phyloP scores from a whole-genome alignment of 1,140 invertebrate genomes.

The Ctenoplectra terminalis region DNA sequence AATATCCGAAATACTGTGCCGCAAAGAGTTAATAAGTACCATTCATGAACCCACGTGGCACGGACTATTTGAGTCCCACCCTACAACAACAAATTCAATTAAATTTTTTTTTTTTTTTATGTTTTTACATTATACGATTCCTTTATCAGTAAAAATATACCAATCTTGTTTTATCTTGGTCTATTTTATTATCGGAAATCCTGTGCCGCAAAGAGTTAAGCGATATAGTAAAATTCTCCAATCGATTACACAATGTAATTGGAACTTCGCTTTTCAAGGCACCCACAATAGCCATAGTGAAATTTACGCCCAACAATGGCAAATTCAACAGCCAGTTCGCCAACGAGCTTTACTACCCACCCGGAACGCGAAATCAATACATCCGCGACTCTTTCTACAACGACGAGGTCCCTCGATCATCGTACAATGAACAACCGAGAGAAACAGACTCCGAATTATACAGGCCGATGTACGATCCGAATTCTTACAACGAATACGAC shows the following conservation, averaged over 20 bases:
- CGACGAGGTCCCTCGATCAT: not conserved
- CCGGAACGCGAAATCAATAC: constrained; percentile 65
- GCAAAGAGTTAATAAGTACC: too few species aligned
- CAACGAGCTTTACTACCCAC: constrained; percentile 91
- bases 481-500: constrained; percentile 47
- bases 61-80: too few species aligned
- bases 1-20: too few species aligned
- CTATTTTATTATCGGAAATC: too few species aligned
- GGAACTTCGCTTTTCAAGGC: constrained; percentile 78
- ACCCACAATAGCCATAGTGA: constrained; percentile 89
- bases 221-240: not conserved
- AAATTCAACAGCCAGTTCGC: constrained; percentile 87
- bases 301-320: constrained; percentile 88
- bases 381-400: not conserved
- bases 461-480: not conserved
- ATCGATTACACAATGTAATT: not conserved
- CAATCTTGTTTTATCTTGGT: too few species aligned
- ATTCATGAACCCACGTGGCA: too few species aligned
- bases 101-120: too few species aligned
- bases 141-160: too few species aligned
- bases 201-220: too few species aligned
- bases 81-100: too few species aligned
- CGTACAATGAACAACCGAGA: not conserved
- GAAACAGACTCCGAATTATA: not conserved
- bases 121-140: too few species aligned